Base-by-base conservation (phyloP, 2,888 invertebrate genomes). In the Lepeophtheirus nordmannii region DNA sequence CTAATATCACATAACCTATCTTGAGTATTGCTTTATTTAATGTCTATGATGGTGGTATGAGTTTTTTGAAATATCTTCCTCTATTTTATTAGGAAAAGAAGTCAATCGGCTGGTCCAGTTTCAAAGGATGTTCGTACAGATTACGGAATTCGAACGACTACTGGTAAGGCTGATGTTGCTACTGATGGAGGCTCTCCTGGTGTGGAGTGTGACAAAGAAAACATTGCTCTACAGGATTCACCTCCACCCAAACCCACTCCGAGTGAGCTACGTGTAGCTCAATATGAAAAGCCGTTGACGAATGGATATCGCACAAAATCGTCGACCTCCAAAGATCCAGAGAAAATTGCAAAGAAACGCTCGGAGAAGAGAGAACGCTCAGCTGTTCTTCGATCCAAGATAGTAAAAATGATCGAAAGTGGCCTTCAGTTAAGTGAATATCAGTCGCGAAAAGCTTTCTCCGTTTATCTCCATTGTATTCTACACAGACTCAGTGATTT, bases 391-490 rank as follows among this genome's bases (percentile, higher is more conserved):
- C 37, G 58, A 38, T 58, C 58, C 1, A 66, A 66, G 53, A 66
- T 66, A 20, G 46, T 66, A 22, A 66, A 66, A 60, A 39, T 66
- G 66, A 66, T 66, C 14, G 66, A 66, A 46, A 39, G 58, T 41
- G 66, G 66, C 11, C 23, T 66, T 14, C 59, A 59, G 41, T 41
- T 66, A 12, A 66, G 66, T 41, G 66, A 66, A 41, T 66, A 66
- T 22, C 66, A 66, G 53, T 22, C 63, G 14, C 17, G 63, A 56
- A 63, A 63, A 53, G 63, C 85, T 0, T 89, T 89, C 75, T 84
- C 85, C 0, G 80, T 85, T 71, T 89, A 85, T 78, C 80, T 89
- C 69, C 82, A 83, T 70, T 82, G 83, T 73, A 82, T 89, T 68
- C 76, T 89, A 71, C 82, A 83, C 71, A 81, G 87, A 70, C 77